A percentile compares a stretch with the other conserved stretches of the same genome.
Conservation (phyloP, 2,797 vertebrate species). For the Alauda arvensis region DNA sequence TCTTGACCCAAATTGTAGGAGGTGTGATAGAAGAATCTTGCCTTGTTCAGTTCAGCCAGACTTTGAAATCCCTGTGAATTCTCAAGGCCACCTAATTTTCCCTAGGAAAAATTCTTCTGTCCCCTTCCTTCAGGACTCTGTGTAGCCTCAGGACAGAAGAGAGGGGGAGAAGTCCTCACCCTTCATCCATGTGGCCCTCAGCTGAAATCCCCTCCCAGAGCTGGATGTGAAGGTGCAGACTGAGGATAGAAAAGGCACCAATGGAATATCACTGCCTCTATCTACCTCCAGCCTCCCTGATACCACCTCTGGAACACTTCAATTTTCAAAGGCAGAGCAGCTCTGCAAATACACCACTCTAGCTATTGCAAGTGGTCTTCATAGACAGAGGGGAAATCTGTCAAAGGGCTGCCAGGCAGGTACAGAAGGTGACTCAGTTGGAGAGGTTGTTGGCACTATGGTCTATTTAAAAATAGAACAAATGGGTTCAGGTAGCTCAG, state of each 20-base stretch:
- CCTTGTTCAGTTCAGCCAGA: not conserved
- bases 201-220: not conserved
- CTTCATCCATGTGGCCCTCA: not conserved
- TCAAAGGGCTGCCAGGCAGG: not conserved
- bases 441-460: not conserved
- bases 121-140: not conserved
- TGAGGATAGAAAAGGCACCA: not conserved
- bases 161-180: rapidly evolving
- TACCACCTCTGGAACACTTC: not conserved
- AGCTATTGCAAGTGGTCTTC: not conserved
- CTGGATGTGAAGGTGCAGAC: not conserved
- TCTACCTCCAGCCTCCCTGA: not conserved
- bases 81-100: not conserved
- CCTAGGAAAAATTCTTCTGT: not conserved
- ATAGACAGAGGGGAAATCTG: not conserved
- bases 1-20: not conserved
- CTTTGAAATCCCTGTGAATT: not conserved
- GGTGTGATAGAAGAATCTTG: not conserved
- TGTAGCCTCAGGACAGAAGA: not conserved
- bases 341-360: not conserved
- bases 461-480: not conserved
- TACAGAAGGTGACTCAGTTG: not conserved
- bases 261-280: not conserved
- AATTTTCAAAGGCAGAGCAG: not conserved
- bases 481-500: not conserved